Conservation (phyloP, 2,113 vertebrate species). For the Petaurus breviceps region DNA sequence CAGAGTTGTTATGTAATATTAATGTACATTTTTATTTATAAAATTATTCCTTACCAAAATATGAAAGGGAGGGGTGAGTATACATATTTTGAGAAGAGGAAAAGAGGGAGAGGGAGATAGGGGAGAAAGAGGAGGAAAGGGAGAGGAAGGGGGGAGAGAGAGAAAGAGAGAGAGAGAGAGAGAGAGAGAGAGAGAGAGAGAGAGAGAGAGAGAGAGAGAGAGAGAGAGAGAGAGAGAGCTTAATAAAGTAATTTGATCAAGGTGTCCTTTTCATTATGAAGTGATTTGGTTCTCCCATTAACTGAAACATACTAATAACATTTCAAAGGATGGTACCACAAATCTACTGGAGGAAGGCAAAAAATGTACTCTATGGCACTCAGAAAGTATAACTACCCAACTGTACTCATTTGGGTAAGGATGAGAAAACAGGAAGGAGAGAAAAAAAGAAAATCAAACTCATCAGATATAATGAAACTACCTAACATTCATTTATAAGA, state of each 20-base stretch:
- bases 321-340: constrained; percentile 40
- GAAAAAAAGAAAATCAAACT: constrained; percentile 19
- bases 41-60: constrained; percentile 26
- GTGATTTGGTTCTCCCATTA: constrained; percentile 10
- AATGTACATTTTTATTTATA: neutral
- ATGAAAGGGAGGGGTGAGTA: neutral
- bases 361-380: constrained; percentile 1
- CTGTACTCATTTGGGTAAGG: constrained; percentile 1
- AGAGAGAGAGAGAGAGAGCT: neutral
- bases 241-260: constrained; percentile 30
- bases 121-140: neutral
- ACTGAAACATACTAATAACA: constrained; percentile 40
- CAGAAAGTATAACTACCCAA: constrained; percentile 28
- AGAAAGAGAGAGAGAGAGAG: neutral
- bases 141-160: neutral
- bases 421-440: neutral
- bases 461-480: neutral
- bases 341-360: constrained; percentile 19
- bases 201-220: neutral
- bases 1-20: neutral
- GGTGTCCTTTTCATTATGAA: constrained; percentile 1
- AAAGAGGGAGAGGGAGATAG: neutral
- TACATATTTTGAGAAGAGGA: neutral
- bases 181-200: neutral
- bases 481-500: neutral